A percentile compares a stretch with the other conserved stretches of the same genome.
Evolutionary conservation across 2,888 invertebrate species (phyloP).

Genomic region (Drosophila yooni): DNA sequence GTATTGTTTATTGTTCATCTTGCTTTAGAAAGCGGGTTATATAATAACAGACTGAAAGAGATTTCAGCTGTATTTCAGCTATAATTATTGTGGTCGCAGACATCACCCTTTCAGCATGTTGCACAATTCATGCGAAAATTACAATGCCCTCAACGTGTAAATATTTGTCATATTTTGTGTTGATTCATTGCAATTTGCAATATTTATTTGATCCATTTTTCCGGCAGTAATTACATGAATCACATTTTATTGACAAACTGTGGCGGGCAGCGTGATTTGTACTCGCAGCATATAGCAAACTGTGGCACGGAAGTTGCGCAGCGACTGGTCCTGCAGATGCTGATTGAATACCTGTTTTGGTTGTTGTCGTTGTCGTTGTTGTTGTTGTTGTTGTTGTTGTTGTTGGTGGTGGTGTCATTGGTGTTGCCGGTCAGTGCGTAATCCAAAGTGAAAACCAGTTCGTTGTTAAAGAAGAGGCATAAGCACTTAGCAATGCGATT

Average conservation of each 20-base stretch:
- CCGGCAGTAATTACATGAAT: slow-evolving; percentile 5
- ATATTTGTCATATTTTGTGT: background rate
- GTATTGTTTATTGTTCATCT: background rate
- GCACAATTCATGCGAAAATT: background rate
- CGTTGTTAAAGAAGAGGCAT: slow-evolving; percentile 7
- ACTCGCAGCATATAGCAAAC: slow-evolving; percentile 82
- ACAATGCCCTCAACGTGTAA: background rate
- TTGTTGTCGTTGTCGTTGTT: background rate
- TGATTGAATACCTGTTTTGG: slow-evolving; percentile 83
- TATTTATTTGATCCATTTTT: slow-evolving; percentile 10
- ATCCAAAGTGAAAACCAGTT: slow-evolving; percentile 53
- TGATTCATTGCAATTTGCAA: background rate
- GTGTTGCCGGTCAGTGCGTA: slow-evolving; percentile 16
- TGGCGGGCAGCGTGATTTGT: slow-evolving; percentile 40
- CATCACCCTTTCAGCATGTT: background rate
- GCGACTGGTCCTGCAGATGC: slow-evolving; percentile 85
- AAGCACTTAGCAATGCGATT: background rate
- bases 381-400: slow-evolving; percentile 46
- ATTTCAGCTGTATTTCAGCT: background rate
- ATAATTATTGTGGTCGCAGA: background rate
- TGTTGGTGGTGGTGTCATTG: background rate
- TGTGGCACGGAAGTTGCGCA: slow-evolving; percentile 84
- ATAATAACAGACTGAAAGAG: background rate
- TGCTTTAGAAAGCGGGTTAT: background rate
- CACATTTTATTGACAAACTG: slow-evolving; percentile 55